These are phyloP conservation scores for Psephotus haematonotus DNA, from an alignment of 2,113 vertebrate genomes.

Conservation along the genomic window DNA sequence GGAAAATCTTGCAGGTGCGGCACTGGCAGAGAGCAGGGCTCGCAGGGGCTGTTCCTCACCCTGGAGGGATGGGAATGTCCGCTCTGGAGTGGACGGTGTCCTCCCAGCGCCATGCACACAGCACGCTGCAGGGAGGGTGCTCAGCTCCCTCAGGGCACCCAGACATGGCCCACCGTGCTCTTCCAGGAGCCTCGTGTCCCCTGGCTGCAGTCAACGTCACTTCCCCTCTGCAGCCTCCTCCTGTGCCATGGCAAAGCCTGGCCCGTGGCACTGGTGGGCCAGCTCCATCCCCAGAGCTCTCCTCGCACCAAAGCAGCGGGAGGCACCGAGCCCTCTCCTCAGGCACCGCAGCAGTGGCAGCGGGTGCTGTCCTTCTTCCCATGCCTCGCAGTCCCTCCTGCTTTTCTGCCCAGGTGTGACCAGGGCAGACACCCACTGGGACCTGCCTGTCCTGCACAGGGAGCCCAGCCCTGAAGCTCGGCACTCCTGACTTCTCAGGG, in stretches of 20 bases:
- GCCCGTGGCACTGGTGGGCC: neutral
- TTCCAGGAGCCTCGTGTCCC: neutral
- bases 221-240: neutral
- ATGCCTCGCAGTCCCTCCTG: neutral
- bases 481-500: too few relatives aligned
- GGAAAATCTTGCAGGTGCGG: neutral
- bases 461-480: too few relatives aligned
- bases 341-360: too few relatives aligned
- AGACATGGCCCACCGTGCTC: neutral
- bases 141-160: neutral
- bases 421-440: too few relatives aligned
- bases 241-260: neutral
- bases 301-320: neutral
- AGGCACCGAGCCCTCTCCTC: too few relatives aligned
- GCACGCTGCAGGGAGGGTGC: neutral
- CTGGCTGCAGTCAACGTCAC: neutral
- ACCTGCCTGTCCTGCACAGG: too few relatives aligned
- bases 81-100: too few relatives aligned
- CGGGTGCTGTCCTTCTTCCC: too few relatives aligned
- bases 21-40: neutral
- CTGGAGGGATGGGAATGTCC: neutral
- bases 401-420: too few relatives aligned
- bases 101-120: neutral
- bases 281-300: neutral
- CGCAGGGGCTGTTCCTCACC: neutral